A percentile compares a stretch with the other conserved stretches of the same genome.
Conservation (phyloP, 2,888 invertebrate species). For the Pristionchus arcanus region DNA sequence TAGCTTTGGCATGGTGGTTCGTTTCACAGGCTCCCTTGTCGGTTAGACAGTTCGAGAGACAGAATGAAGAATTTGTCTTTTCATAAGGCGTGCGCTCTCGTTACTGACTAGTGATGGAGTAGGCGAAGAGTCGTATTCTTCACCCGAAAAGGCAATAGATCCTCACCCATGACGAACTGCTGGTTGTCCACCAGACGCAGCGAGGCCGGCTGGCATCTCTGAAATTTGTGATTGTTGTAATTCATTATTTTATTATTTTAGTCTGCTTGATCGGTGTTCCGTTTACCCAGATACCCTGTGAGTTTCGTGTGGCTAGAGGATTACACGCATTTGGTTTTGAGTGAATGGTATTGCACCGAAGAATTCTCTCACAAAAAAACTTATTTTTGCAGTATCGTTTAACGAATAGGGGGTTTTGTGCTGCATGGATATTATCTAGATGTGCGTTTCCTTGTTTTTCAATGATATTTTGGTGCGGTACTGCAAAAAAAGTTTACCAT, state of each 20-base stretch:
- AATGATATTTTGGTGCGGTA: neutral
- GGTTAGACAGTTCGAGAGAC: too few species aligned
- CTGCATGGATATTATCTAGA: too few species aligned
- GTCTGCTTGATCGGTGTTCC: neutral
- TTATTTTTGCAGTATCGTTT: too few species aligned
- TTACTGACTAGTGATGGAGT: too few species aligned
- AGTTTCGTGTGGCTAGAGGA: neutral
- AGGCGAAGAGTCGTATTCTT: too few species aligned
- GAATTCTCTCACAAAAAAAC: too few species aligned
- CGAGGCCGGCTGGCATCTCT: conserved; percentile 93
- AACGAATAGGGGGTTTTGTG: too few species aligned
- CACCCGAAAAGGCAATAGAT: neutral
- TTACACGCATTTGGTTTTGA: neutral
- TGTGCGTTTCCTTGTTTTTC: neutral
- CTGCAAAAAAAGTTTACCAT: too few species aligned
- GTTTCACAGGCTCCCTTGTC: too few species aligned
- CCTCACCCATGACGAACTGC: conserved; percentile 91
- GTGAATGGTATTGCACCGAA: neutral
- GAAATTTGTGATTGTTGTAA: neutral
- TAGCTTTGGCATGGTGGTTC: too few species aligned
- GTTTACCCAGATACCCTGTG: neutral
- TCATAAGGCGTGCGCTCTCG: too few species aligned
- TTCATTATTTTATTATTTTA: neutral
- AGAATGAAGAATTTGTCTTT: too few species aligned
- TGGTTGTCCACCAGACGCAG: conserved; percentile 97